These are phyloP conservation scores for Odocoileus virginianus DNA, from an alignment of 2,113 vertebrate species.

Conservation along the genomic window DNA sequence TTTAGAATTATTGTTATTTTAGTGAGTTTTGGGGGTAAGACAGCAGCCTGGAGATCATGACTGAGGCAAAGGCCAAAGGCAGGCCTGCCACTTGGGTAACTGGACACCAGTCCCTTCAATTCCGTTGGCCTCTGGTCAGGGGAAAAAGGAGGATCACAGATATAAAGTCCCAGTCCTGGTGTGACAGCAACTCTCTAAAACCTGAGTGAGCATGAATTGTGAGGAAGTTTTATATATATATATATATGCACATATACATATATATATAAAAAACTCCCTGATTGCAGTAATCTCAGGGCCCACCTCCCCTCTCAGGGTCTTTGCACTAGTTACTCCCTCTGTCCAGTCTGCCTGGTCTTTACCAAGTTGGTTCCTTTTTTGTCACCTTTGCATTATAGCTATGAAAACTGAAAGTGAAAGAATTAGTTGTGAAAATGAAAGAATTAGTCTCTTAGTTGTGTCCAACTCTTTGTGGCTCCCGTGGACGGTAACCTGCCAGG, in stretches of 20 bases:
- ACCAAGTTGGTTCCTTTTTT: not conserved
- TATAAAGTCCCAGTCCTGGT: not conserved
- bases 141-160: not conserved
- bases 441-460: not conserved
- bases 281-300: not conserved
- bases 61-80: not conserved
- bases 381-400: not conserved
- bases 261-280: not conserved
- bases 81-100: not conserved
- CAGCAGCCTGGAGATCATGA: not conserved
- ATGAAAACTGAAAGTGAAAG: not conserved
- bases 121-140: not conserved
- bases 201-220: not conserved
- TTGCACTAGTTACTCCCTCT: not conserved
- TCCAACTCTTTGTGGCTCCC: not conserved
- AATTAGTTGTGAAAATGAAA: not conserved
- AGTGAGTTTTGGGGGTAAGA: not conserved
- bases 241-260: not conserved
- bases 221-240: not conserved
- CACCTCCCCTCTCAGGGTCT: not conserved
- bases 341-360: not conserved
- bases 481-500: not conserved
- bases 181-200: not conserved
- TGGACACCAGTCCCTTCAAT: not conserved
- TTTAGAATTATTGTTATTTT: not conserved